Evolutionary conservation across 2,113 vertebrate species (phyloP), one percentile per base, ranked within the genome.

Genomic region (Perognathus longimembris): DNA sequence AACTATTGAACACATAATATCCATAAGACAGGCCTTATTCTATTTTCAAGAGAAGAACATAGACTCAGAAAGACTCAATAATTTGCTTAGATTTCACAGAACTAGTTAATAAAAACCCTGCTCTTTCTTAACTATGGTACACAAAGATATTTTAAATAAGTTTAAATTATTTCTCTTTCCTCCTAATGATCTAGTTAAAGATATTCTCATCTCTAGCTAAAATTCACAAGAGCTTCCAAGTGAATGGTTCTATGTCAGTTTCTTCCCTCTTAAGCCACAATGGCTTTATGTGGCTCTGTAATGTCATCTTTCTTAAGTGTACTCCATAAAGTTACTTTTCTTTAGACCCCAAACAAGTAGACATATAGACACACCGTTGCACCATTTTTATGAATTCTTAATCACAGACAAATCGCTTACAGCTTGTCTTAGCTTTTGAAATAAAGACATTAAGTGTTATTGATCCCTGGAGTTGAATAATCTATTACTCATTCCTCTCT

Each of bases 401-500:
- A 79, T 89, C 71, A 86, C 34, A 90, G 36, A 88, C 32, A 94
- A 94, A 93, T 79, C 63, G 36, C 40, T 94, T 78, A 88, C 0
- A 0, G 78, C 42, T 67, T 86, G 42, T 71, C 82, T 71, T 90
- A 66, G 67, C 45, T 93, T 92, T 93, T 93, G 83, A 96, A 88
- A 94, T 14, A 78, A 32, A 92, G 78, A 88, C 85, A 83, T 57
- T 90, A 95, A 96, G 12, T 88, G 61, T 32, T 94, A 95, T 86
- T 38, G 93, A 93, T 95, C 34, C 38, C 79, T 76, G 42, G 45
- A 82, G 61, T 59, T 59, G n/a, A 88, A 95, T 79, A 94, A 95
- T 88, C 54, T 70, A 94, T 95, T 82, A 94, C 83, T 90, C 75
- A 42, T 93, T 95, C 54, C 67, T 90, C 67, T 92, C 79, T 88